phyloP scores from a whole-genome alignment of 2,113 vertebrate species.

The Collichthys lucidus region DNA sequence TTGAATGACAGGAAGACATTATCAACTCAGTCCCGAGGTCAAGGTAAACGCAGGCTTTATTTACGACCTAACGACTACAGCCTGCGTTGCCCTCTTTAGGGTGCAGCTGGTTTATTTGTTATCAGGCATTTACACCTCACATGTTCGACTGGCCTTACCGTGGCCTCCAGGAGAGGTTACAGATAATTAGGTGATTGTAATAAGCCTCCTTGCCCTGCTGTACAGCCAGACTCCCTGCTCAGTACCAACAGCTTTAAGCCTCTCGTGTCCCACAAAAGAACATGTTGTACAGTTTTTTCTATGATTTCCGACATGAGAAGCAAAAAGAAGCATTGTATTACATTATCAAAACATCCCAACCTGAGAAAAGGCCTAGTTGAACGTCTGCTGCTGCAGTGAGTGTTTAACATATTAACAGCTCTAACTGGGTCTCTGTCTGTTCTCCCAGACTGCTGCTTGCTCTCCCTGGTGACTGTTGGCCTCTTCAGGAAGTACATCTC shows the following conservation, averaged over 20 bases:
- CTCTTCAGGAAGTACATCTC: slow-evolving; percentile 92
- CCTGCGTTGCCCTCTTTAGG: slow-evolving; percentile 4
- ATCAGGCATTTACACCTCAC: slow-evolving; percentile 4
- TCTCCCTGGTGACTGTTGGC: slow-evolving; percentile 88
- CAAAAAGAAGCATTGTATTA: background rate
- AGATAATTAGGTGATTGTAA: slow-evolving; percentile 40
- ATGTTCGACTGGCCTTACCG: slow-evolving; percentile 10
- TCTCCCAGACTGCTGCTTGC: slow-evolving; percentile 85
- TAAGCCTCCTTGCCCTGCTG: slow-evolving; percentile 35
- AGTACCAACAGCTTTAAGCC: slow-evolving; percentile 14
- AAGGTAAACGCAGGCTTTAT: slow-evolving; percentile 4
- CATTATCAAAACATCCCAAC: background rate
- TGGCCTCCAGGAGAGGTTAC: background rate
- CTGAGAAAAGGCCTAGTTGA: background rate
- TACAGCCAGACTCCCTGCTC: slow-evolving; percentile 15
- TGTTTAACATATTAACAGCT: slow-evolving; percentile 31
- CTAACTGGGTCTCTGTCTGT: slow-evolving; percentile 46
- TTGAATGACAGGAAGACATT: background rate
- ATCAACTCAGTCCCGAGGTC: background rate
- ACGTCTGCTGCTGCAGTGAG: slow-evolving; percentile 14
- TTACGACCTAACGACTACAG: background rate
- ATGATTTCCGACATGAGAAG: background rate
- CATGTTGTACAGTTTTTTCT: background rate
- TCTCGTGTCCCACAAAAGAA: background rate
- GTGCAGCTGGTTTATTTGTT: slow-evolving; percentile 18